Conservation (phyloP, 2,888 invertebrate species). For the Drosophila peninsularis region DNA sequence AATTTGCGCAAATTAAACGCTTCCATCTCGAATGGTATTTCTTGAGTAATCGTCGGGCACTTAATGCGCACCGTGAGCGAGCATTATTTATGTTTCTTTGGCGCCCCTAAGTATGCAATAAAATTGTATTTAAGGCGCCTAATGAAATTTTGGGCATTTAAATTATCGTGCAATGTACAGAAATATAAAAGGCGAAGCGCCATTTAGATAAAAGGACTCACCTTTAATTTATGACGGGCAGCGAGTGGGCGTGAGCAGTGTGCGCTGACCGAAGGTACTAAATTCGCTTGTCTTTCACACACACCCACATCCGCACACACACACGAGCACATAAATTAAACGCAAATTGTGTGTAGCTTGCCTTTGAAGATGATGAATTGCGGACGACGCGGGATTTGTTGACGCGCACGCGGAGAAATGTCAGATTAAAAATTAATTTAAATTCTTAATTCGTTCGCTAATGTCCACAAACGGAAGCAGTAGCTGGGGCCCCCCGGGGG, state of each 20-base stretch:
- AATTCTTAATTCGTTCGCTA: slow-evolving; percentile 64
- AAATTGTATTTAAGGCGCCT: slow-evolving; percentile 61
- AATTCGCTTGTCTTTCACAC: slow-evolving; percentile 35
- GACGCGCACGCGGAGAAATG: slow-evolving; percentile 17
- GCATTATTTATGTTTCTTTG: slow-evolving; percentile 34
- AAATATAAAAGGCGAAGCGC: slow-evolving; percentile 38
- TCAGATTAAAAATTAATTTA: slow-evolving; percentile 74
- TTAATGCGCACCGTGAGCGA: slow-evolving; percentile 23
- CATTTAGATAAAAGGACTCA: slow-evolving; percentile 59
- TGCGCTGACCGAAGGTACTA: slow-evolving; percentile 20
- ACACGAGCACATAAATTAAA: slow-evolving; percentile 63
- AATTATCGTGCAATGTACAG: slow-evolving; percentile 60
- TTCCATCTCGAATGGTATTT: slow-evolving; percentile 30
- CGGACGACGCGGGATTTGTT: slow-evolving; percentile 14
- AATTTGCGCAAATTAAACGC: slow-evolving; percentile 57
- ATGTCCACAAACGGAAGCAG: slow-evolving; percentile 35
- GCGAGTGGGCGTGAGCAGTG: slow-evolving; percentile 22
- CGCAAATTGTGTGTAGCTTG: slow-evolving; percentile 67
- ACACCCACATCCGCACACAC: slow-evolving; percentile 20
- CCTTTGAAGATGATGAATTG: slow-evolving; percentile 72
- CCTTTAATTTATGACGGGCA: slow-evolving; percentile 68
- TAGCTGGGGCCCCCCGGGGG: neutral
- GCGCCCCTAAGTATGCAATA: slow-evolving; percentile 66
- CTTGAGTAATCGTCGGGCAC: slow-evolving; percentile 59
- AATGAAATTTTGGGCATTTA: slow-evolving; percentile 62